Evolutionary conservation across 2,888 invertebrate species (phyloP).

Genomic region (Chesias legatella): DNA sequence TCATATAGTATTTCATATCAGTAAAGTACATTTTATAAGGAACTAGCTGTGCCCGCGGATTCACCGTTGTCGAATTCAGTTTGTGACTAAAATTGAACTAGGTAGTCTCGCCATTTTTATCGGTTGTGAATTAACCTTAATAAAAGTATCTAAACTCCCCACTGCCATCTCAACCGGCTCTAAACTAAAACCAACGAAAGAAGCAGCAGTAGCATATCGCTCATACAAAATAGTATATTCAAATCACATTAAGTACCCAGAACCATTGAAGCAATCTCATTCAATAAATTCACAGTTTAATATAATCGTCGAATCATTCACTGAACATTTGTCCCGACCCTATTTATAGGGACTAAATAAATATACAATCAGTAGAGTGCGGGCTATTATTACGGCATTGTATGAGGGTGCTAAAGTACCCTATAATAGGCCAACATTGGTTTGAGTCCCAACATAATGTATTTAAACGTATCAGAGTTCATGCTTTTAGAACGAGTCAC

Average conservation of each 20-base stretch:
- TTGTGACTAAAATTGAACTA: no score
- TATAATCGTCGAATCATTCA: constrained; percentile 73
- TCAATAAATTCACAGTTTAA: constrained; percentile 61
- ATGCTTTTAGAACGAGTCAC: no score
- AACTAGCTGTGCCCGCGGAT: no score
- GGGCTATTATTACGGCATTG: constrained; percentile 31
- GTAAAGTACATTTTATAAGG: no score
- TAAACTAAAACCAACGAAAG: no score
- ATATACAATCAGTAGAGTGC: constrained; percentile 44
- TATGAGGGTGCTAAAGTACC: constrained; percentile 35
- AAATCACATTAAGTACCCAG: not conserved
- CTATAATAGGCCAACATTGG: constrained; percentile 33
- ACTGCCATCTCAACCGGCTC: no score
- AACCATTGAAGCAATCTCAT: constrained; percentile 42
- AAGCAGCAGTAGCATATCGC: no score
- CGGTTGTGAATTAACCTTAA: no score
- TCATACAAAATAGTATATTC: not conserved
- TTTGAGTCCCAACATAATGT: constrained; percentile 28
- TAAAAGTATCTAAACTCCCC: no score
- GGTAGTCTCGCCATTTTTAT: no score
- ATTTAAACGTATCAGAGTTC: constrained; percentile 31
- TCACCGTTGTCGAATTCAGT: no score
- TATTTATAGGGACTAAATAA: constrained; percentile 29
- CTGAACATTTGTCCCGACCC: constrained; percentile 44
- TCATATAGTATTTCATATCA: no score